Base-by-base conservation (phyloP, 2,797 vertebrate species). In the Setipinna tenuifilis region DNA sequence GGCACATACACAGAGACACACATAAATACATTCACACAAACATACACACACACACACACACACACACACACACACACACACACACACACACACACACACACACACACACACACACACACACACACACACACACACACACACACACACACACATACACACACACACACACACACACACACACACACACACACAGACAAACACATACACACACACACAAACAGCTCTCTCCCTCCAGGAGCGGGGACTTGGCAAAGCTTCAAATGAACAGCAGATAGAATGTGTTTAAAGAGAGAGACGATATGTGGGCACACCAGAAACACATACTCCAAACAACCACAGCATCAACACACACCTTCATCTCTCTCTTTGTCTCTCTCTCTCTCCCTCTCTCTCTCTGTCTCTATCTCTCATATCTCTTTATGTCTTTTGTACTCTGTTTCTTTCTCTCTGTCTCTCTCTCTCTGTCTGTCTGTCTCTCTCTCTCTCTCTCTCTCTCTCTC, bases 31-130 rank as follows among this genome's bases (percentile, higher is more conserved):
- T 3, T 3, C 59, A n/a, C 10, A 61, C 4, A n/a, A 11, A 41
- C n/a, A 44, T 41, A 19, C 21, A 44, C 57, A 35, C 61, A 68
- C 28, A 68, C 11, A 16, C 23, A 83, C 0, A 78, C 2, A 10
- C 81, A 82, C 81, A 82, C 81, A 82, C 81, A 82, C 48, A 82
- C 46, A 81, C 78, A 82, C 21, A 78, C 71, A 78, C 46, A 68
- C 62, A 68, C 9, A 50, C 48, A 82, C n/a, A 68, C 25, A 68
- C 12, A 71, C 41, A 83, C 14, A 65, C 48, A 46, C 23, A 65
- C 62, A n/a, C 41, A 68, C 44, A n/a, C 25, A 25, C 61, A 83
- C 2, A n/a, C 57, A 84, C 11, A 80, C 54, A 86, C 62, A 85
- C 81, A 46, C n/a, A 23, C 48, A 78, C 41, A 84, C 58, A 84